Conservation (phyloP, 2,113 vertebrate species). For the Garra rufa region DNA sequence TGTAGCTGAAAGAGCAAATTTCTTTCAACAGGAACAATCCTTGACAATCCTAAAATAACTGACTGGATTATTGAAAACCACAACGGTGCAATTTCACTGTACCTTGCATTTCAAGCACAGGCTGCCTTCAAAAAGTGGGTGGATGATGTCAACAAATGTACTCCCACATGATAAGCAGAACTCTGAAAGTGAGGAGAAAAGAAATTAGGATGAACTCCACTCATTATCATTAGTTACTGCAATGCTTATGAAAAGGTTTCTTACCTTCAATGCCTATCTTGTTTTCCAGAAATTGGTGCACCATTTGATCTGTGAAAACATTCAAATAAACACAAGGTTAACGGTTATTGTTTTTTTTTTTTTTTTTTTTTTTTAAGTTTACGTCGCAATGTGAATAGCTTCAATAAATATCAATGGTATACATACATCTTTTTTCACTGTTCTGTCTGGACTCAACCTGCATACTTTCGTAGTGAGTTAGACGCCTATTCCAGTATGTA, state of each 20-base stretch:
- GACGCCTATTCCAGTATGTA: slow-evolving; percentile 24
- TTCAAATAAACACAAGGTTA: background rate
- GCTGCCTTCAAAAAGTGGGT: slow-evolving; percentile 91
- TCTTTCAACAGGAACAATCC: background rate
- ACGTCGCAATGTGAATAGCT: no score
- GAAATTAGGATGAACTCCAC: background rate
- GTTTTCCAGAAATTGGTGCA: slow-evolving; percentile 69
- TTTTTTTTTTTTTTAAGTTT: background rate
- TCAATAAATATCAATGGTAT: background rate
- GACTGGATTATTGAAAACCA: background rate
- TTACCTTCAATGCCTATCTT: slow-evolving; percentile 84
- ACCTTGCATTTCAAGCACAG: slow-evolving; percentile 87
- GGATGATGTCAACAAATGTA: slow-evolving; percentile 73
- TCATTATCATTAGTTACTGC: background rate
- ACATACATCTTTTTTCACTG: slow-evolving; percentile 36
- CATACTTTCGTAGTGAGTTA: background rate
- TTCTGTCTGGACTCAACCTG: background rate
- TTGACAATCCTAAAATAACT: background rate
- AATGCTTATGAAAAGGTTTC: slow-evolving; percentile 5
- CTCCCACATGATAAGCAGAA: slow-evolving; percentile 89
- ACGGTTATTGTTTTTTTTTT: background rate
- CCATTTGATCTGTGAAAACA: slow-evolving; percentile 78
- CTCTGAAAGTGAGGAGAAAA: slow-evolving; percentile 67
- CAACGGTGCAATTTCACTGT: background rate
- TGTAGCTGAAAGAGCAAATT: background rate